phyloP scores from a whole-genome alignment of 2,797 vertebrate species.

The Oreochromis mossambicus region DNA sequence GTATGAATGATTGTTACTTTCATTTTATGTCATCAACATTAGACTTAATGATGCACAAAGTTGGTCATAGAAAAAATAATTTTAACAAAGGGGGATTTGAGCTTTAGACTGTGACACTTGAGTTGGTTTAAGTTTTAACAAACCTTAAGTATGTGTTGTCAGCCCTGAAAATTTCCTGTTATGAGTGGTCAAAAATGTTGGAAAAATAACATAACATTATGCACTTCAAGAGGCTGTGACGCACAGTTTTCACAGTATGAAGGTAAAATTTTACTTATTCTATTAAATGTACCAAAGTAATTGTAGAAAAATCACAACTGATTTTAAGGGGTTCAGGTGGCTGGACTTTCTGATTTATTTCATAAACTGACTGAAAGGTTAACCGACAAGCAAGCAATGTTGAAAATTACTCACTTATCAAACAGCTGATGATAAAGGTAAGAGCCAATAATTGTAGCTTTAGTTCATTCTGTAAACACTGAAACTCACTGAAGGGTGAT shows the following conservation, averaged over 20 bases:
- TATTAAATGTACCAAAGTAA: not conserved
- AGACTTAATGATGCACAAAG: not conserved
- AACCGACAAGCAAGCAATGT: rapidly evolving
- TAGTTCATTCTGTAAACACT: not conserved
- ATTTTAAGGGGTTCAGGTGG: not conserved
- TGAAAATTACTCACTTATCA: not conserved
- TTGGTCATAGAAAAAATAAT: not conserved
- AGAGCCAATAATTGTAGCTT: not conserved
- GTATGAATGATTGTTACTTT: not conserved
- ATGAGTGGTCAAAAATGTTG: not conserved
- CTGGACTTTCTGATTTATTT: not conserved
- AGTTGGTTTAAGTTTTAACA: not conserved
- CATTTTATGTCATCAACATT: not conserved
- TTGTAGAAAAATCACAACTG: not conserved
- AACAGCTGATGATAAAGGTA: not conserved
- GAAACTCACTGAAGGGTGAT: not conserved
- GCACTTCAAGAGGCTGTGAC: rapidly evolving
- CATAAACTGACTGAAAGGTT: not conserved
- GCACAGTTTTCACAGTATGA: not conserved
- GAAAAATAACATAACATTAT: not conserved
- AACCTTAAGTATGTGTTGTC: not conserved
- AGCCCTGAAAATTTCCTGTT: not conserved
- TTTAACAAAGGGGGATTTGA: not conserved
- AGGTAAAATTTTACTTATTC: not conserved
- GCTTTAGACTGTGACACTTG: not conserved